Evolutionary conservation across 2,797 vertebrate species (phyloP), one percentile per base, ranked within the genome.

Genomic region (Petrocephalus sullivani): DNA sequence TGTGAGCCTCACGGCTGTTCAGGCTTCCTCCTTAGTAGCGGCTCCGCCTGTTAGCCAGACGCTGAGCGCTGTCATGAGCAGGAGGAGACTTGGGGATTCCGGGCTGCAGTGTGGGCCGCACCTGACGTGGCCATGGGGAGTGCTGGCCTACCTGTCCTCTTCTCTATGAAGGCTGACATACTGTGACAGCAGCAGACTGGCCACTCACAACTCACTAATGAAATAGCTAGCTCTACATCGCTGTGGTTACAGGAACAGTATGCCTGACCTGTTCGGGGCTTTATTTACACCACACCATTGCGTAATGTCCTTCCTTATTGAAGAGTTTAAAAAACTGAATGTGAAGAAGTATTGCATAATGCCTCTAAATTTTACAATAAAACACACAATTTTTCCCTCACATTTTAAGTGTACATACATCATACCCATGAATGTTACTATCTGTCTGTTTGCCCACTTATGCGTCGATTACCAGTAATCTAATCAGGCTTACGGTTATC

Each of bases 1-100:
- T 85, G 85, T 90, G 90, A 90, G 87, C 90, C 88, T 89, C 87
- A 8, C 64, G 88, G 57, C 89, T 87, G 85, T n/a, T 90, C 82
- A 89, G 81, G 88, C 89, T 89, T n/a, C 49, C 53, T 41, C 89
- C 82, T 88, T 85, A 53, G 85, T 33, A 49, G 86, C 37, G 78
- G 83, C 88, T 85, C 91, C 89, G 90, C 90, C 88, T 88, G 91
- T 89, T 86, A 88, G 87, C 87, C 85, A 89, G 87, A 81, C 56
- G 19, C 46, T 28, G 21, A 19, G n/a, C n/a, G 37, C 4, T 19
- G 12, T 67, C 19, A 53, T 14, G 71, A 19, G 71, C 14, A 46
- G 61, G 61, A 67, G 28, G 61, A 33, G 28, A 23, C 61, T 33
- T 67, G 12, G 23, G 33, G 83, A 21, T 49, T 83, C 78, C 78